Percentiles rank a stretch among this genome's conserved stretches.
phyloP scores from a whole-genome alignment of 2,888 invertebrate species.

The Latrodectus elegans region DNA sequence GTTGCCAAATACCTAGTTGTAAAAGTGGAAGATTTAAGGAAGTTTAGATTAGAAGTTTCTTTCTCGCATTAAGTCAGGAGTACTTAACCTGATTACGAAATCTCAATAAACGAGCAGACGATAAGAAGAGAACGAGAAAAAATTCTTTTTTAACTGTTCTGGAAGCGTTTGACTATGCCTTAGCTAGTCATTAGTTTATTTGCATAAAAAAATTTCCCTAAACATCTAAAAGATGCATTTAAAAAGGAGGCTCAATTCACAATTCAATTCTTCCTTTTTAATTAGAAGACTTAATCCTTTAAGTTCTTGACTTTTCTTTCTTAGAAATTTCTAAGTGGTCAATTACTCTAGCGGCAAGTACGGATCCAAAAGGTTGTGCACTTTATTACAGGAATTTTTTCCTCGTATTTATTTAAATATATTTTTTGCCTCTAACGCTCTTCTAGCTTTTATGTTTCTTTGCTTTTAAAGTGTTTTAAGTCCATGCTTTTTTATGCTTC shows the following conservation, averaged over 20 bases:
- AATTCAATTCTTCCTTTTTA: constrained; percentile 63
- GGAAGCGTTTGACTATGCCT: background rate
- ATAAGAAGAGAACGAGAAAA: constrained; percentile 24
- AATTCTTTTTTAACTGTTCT: constrained; percentile 7
- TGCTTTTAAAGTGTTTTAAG: constrained; percentile 39
- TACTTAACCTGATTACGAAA: constrained; percentile 58
- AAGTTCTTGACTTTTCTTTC: constrained; percentile 48
- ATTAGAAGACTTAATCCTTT: constrained; percentile 66
- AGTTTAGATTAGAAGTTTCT: too few species aligned
- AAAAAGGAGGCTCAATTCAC: constrained; percentile 56
- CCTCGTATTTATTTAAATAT: constrained; percentile 14
- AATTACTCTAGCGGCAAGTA: constrained; percentile 54
- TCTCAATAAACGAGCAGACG: constrained; percentile 26
- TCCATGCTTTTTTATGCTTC: constrained; percentile 7
- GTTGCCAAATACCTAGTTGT: too few species aligned
- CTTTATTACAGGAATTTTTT: constrained; percentile 46
- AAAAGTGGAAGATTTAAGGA: too few species aligned
- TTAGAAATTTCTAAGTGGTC: constrained; percentile 61
- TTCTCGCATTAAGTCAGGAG: constrained; percentile 15
- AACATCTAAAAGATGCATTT: constrained; percentile 64
- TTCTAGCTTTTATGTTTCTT: constrained; percentile 61
- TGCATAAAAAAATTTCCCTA: constrained; percentile 41
- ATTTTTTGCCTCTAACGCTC: constrained; percentile 38
- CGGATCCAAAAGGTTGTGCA: constrained; percentile 35
- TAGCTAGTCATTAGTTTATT: constrained; percentile 45